Evolutionary conservation across 2,113 vertebrate genomes (phyloP).

Genomic region (Chionomys nivalis): DNA sequence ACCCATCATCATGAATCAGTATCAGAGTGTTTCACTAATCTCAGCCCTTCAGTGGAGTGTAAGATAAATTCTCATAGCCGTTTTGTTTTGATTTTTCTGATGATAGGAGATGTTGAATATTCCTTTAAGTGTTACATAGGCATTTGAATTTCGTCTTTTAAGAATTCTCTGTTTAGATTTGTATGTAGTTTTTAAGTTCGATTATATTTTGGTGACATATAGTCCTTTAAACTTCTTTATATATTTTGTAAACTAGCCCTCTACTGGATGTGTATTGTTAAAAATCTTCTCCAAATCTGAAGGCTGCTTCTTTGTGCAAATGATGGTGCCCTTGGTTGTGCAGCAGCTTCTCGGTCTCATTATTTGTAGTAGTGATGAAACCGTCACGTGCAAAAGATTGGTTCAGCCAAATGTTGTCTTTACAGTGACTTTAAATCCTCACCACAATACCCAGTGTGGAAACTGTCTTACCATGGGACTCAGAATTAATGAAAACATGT

Average conservation of each 20-base stretch:
- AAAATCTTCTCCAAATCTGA: background rate
- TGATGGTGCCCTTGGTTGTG: background rate
- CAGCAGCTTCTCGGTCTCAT: background rate
- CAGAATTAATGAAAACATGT: background rate
- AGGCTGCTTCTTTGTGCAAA: background rate
- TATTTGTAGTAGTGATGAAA: slow-evolving; percentile 14
- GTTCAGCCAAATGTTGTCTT: slow-evolving; percentile 62
- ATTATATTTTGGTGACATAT: too few species aligned
- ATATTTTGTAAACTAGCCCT: background rate
- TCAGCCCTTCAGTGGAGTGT: background rate
- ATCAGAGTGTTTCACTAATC: background rate
- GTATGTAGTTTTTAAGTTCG: background rate
- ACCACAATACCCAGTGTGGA: background rate
- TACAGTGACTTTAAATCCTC: slow-evolving; percentile 47
- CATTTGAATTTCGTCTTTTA: background rate
- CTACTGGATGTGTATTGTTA: background rate
- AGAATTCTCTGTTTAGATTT: background rate
- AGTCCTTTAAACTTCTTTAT: background rate
- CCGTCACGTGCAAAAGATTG: slow-evolving; percentile 33
- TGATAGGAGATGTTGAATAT: background rate
- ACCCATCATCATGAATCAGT: background rate
- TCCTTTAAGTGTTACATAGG: background rate
- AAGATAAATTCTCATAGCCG: too few species aligned
- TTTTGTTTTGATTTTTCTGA: background rate
- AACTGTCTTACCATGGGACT: background rate